phyloP scores from a whole-genome alignment of 2,888 invertebrate species.

The Andrena bicolor region DNA sequence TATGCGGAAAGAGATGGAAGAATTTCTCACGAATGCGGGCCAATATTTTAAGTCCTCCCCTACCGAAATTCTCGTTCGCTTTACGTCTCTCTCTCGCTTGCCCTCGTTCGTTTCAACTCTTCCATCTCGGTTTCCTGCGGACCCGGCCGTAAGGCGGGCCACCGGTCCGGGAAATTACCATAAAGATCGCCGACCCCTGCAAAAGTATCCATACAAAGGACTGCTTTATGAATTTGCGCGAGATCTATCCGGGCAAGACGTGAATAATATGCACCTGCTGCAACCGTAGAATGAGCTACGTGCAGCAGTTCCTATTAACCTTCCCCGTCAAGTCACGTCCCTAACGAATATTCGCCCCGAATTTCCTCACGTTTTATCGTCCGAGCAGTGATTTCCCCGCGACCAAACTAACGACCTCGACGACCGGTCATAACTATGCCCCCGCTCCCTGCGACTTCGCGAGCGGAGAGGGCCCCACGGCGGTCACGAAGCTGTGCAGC shows the following conservation, averaged over 20 bases:
- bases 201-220: conserved; percentile 82
- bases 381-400: conserved; percentile 66
- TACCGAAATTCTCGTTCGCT: conserved; percentile 42
- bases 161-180: conserved; percentile 81
- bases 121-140: conserved; percentile 35
- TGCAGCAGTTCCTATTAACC: conserved; percentile 62
- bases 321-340: conserved; percentile 64
- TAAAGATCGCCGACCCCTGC: conserved; percentile 78
- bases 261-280: conserved; percentile 84
- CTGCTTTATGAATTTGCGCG: conserved; percentile 83
- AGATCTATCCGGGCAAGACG: conserved; percentile 81
- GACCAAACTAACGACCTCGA: conserved; percentile 51
- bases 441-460: conserved; percentile 51
- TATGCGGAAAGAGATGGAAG: background rate
- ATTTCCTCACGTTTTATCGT: conserved; percentile 75
- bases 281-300: conserved; percentile 74
- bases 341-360: conserved; percentile 70
- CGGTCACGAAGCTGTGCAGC: conserved; percentile 33
- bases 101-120: conserved; percentile 14
- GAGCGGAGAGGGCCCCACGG: conserved; percentile 28
- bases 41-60: conserved; percentile 49
- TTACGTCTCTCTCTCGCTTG: conserved; percentile 11
- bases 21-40: conserved; percentile 30
- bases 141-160: conserved; percentile 73
- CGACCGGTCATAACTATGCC: conserved; percentile 56